phyloP scores from a whole-genome alignment of 2,113 vertebrate species.

The Cebidichthys violaceus region DNA sequence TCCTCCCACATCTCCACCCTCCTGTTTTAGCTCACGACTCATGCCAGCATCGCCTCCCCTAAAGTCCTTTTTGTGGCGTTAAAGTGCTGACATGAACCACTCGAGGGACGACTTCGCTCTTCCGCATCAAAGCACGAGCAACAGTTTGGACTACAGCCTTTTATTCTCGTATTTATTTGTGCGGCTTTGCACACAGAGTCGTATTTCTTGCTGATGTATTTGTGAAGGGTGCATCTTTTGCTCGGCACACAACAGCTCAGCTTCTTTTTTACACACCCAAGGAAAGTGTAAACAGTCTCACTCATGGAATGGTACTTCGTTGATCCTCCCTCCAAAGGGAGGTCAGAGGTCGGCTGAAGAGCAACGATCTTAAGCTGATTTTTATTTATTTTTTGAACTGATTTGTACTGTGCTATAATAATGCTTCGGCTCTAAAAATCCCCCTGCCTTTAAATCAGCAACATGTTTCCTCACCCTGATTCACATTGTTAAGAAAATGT shows the following conservation, averaged over 20 bases:
- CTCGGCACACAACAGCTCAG: background rate
- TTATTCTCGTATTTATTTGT: background rate
- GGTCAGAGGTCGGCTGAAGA: slow-evolving; percentile 19
- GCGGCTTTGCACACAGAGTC: background rate
- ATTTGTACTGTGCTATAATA: background rate
- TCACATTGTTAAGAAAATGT: slow-evolving; percentile 14
- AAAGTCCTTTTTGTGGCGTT: background rate
- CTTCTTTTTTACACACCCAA: slow-evolving; percentile 4
- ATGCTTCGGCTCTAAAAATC: background rate
- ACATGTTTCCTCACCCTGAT: background rate
- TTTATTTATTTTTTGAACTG: background rate
- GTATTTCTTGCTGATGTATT: slow-evolving; percentile 12
- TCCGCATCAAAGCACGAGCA: background rate
- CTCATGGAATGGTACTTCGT: slow-evolving; percentile 31
- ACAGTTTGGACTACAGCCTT: background rate
- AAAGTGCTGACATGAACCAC: slow-evolving; percentile 7
- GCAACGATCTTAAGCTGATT: background rate
- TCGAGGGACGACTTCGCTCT: background rate
- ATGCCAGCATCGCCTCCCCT: slow-evolving; percentile 18
- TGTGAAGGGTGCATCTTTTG: background rate
- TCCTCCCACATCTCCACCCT: slow-evolving; percentile 29
- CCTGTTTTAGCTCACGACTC: slow-evolving; percentile 21
- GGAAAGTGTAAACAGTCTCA: slow-evolving; percentile 6
- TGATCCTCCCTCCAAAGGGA: slow-evolving; percentile 27
- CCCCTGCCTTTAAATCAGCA: background rate